Base-by-base conservation (phyloP, 1,140 invertebrate species). In the Neotoxoptera formosana region DNA sequence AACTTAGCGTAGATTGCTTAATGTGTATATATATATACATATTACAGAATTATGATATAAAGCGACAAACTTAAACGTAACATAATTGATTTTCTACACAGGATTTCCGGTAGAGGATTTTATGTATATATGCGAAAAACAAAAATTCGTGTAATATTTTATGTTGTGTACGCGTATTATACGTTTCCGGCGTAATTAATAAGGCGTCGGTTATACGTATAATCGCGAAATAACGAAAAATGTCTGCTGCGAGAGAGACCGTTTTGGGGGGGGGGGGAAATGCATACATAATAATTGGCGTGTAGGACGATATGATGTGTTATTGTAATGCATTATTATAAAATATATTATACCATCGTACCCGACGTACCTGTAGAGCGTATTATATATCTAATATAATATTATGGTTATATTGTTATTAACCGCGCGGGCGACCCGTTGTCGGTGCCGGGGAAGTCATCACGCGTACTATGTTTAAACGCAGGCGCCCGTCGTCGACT, bases 381-480 rank as follows among this genome's bases (percentile, higher is more conserved):
- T 76, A 17, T 76, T 67, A 67, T 67, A 30, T n/a, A 67, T n/a
- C n/a, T 67, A 17, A 17, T 67, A 17, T 67, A 53, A 23, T 53
- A 76, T 76, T 53, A n/a, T 76, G 14, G 60, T 76, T 76, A 56
- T 90, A 56, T 90, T 41, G 89, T 90, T 67, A 60, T 90, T 90
- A 60, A 45, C 53, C 36, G 53, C 45, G 4, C 41, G 4, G 36
- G 36, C 89, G 53, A 90, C 89, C 23, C 36, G 53, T n/a, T 45
- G 89, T 60, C 89, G 89, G 89, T 76, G 14, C 11, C 36, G 56
- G 89, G 67, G 51, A 53, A 89, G 34, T 90, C 56, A 45, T 60
- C 89, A 30, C 9, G 45, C 56, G 14, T 30, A 90, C 45, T 53
- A 8, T 48, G 30, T 36, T 3, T 51, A 23, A 36, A 36, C 41